Base-by-base conservation (phyloP, 1,140 invertebrate species). In the Drosophila neocordata region DNA sequence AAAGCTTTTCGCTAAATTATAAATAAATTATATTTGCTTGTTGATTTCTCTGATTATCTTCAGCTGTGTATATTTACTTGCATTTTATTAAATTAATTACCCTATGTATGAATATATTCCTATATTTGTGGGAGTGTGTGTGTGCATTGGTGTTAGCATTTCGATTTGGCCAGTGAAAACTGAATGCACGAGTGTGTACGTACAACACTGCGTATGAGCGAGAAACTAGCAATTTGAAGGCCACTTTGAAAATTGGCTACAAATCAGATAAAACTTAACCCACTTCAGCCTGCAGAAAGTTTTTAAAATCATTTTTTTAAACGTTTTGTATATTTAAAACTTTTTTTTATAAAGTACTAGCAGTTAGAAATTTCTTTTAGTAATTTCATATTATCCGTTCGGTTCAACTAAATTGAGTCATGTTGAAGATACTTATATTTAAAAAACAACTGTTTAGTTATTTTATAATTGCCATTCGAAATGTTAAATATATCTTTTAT, bases 51-150 rank as follows among this genome's bases (percentile, higher is more conserved):
- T 83, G 61, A 78, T 88, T 79, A 78, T 52, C 62, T 65, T 87
- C 82, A 88, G 83, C 83, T 87, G 82, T 79, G 69, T 68, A 82
- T 87, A 87, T 83, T 78, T 82, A 80, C 66, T 73, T 77, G 69
- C 8, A 65, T 56, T 67, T 53, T 31, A 13, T 65, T 2, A 41
- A 31, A 18, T 11, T 31, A 35, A 52, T 37, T 51, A 52, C 13
- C 7, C 7, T 24, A 11, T 60, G 15, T 22, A 35, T 48, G 22
- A 13, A 60, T 53, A 27, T 24, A 56, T 52, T 8, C 15, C 35
- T 52, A 35, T 63, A 62, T 35, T n/a, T 73, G 55, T 34, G n/a
- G n/a, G n/a, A n/a, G 56, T 51, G 44, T 18, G 9, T 52, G 24
- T 63, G 13, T 20, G 31, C 13, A 6, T 12, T 9, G 4, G 8